Base-by-base conservation (phyloP, 2,888 invertebrate species). In the Parnassius smintheus region DNA sequence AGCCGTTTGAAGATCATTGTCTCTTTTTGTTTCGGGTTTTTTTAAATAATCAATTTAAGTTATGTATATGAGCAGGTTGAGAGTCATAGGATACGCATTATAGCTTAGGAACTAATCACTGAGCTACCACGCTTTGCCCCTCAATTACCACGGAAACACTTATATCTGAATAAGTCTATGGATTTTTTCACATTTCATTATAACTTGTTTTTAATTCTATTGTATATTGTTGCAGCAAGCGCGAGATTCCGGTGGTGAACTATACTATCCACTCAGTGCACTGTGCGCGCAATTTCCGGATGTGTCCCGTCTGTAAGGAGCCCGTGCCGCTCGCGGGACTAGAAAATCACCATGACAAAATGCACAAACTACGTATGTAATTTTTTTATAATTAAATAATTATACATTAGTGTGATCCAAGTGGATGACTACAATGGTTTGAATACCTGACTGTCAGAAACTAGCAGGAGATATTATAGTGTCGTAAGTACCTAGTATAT, bases 251-350 rank as follows among this genome's bases (percentile, higher is more conserved):
- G 0, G 86, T 92, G 9, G 87, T 83, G 59, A 96, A 96, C 83
- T 95, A 94, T 88, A 93, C 94, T 2, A 94, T 94, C 83, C 96
- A 96, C 83, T 92, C 92, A 22, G 93, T 94, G 66, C 95, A 95
- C 83, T 96, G 96, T 76, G 92, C 93, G 0, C 86, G 95, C 49
- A 95, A 95, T 82, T 93, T 95, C 57, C 85, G 92, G 2, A 77
- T 95, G 56, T 96, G 96, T 72, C 90, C 93, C 0, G 91, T 92
- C 2, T 96, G 96, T 82, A 93, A 94, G 72, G 95, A 95, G 75
- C 94, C 95, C 0, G 92, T 95, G 59, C 93, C 93, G 0, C 88
- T 92, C 50, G 77, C 86, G 0, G 93, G 95, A 62, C 85, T 94
- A 65, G 91, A 93, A 56, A 84, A 90, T 0, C 96, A 96, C 72